These are phyloP conservation scores for Nomada ferruginata DNA, from an alignment of 2,888 invertebrate genomes.

Conservation along the genomic window DNA sequence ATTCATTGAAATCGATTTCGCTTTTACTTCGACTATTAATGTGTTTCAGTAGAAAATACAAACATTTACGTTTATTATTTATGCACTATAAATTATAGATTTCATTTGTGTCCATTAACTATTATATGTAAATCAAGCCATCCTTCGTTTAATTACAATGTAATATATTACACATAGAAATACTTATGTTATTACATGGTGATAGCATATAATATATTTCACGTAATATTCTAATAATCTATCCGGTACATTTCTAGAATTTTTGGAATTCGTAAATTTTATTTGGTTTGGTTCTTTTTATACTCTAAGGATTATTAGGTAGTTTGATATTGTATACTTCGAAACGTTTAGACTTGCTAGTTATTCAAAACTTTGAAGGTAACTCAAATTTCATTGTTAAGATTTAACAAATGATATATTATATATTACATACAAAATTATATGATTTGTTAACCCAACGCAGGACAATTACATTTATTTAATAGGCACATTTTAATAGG, in stretches of 20 bases:
- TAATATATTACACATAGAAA: constrained; percentile 33
- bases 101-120: constrained; percentile 16
- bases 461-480: constrained; percentile 38
- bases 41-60: constrained; percentile 47
- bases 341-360: constrained; percentile 14
- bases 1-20: constrained; percentile 1
- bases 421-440: constrained; percentile 3
- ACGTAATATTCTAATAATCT: constrained; percentile 31
- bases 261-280: constrained; percentile 18
- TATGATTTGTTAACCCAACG: constrained; percentile 12
- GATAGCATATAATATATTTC: constrained; percentile 13
- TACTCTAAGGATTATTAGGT: constrained; percentile 6
- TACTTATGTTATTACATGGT: constrained; percentile 9
- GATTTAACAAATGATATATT: neutral
- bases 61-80: constrained; percentile 39
- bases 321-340: constrained; percentile 21
- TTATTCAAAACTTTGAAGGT: constrained; percentile 17
- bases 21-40: constrained; percentile 13
- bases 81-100: constrained; percentile 29
- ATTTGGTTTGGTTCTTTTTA: constrained; percentile 34
- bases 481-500: constrained; percentile 57
- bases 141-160: constrained; percentile 29
- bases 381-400: constrained; percentile 14
- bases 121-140: constrained; percentile 18
- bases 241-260: neutral